Base-by-base conservation (phyloP, 2,888 invertebrate species). In the Eupithecia abbreviata region DNA sequence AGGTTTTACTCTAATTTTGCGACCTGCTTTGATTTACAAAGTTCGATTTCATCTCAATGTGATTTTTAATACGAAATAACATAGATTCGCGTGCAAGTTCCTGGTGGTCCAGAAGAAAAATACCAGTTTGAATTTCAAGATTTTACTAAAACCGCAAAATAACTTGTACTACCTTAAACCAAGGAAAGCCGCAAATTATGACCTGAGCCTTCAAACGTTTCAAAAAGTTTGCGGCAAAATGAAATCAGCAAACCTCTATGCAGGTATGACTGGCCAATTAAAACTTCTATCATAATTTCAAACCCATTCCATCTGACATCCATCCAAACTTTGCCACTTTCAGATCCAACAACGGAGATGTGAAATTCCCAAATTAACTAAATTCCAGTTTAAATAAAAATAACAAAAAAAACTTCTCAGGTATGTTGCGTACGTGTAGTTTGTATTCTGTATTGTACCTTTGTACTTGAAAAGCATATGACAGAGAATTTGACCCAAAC, bases 231-330 rank as follows among this genome's bases (percentile, higher is more conserved):
- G 2, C 2, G 42, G 12, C 62, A 30, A 51, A 15, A 51, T n/a
- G 30, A 62, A 73, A 42, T 69, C 45, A 76, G 18, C 45, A 47
- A 74, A 58, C 79, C 80, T 80, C 71, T 72, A 30, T 55, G 69
- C 71, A 76, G 47, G 73, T 69, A 74, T 70, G 81, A 82, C 84
- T 75, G 80, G 81, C 80, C 76, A 78, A 79, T 77, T 76, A 77
- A 74, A 80, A 78, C 76, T 78, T 77, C 79, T 79, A 77, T 74
- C 81, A 83, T 69, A 74, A 82, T 83, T 85, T 84, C 83, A 84
- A 86, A 85, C 75, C 41, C 69, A 73, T 78, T 89, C 89, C 77
- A 84, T 85, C 82, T 87, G 84, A 78, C 84, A 81, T 77, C 77
- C 75, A 79, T 6, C 66, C 41, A 66, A 66, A 66, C 42, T 42